phyloP scores from a whole-genome alignment of 2,888 invertebrate genomes.

The Perdita meconis region DNA sequence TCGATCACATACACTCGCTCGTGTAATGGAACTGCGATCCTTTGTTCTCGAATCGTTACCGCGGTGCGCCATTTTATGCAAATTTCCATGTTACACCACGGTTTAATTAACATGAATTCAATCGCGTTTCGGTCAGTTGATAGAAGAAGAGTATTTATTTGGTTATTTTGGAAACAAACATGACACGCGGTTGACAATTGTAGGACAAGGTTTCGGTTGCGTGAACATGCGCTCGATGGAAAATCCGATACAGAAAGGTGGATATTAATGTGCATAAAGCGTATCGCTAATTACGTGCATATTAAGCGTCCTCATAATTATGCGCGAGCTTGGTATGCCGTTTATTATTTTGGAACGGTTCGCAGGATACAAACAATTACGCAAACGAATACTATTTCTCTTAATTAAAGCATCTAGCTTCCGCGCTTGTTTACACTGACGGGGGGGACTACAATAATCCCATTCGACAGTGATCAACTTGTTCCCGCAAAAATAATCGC shows the following conservation, averaged over 20 bases:
- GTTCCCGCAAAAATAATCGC: not conserved
- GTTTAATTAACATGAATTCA: too few species aligned
- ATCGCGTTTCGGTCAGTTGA: not conserved
- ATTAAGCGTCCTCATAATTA: conserved; percentile 52
- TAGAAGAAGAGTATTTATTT: too few species aligned
- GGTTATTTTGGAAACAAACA: not conserved
- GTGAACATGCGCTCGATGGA: not conserved
- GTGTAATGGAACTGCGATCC: too few species aligned
- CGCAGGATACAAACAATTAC: conserved; percentile 29
- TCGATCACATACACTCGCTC: too few species aligned
- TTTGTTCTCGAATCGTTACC: too few species aligned
- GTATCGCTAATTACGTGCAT: conserved; percentile 50
- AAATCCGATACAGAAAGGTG: conserved; percentile 30
- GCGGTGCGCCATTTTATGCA: too few species aligned
- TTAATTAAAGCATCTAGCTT: conserved; percentile 52
- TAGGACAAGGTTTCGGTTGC: too few species aligned
- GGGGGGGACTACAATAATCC: conserved; percentile 20
- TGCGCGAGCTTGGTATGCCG: conserved; percentile 7
- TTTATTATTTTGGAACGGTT: conserved; percentile 54
- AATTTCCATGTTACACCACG: too few species aligned
- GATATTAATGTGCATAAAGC: conserved; percentile 45
- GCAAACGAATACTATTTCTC: conserved; percentile 36
- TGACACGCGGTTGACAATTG: conserved; percentile 5
- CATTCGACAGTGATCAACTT: not conserved
- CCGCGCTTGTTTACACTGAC: conserved; percentile 41